phyloP scores from a whole-genome alignment of 2,113 vertebrate species.

The Poicephalus gulielmi region DNA sequence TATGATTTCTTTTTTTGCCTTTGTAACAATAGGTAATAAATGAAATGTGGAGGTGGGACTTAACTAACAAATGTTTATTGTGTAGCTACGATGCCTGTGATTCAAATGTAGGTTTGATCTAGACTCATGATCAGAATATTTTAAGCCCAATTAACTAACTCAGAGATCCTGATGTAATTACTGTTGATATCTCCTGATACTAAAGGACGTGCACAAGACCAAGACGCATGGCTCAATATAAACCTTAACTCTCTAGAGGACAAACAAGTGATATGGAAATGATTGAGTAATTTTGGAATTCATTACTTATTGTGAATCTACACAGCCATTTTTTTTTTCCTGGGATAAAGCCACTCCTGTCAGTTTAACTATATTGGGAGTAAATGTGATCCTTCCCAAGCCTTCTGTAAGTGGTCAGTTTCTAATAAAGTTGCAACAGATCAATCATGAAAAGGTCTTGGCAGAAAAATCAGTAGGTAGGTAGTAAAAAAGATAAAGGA shows the following conservation, averaged over 20 bases:
- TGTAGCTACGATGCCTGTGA: neutral
- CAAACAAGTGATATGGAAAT: neutral
- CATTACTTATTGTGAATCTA: neutral
- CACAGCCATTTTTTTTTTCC: neutral
- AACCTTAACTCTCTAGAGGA: neutral
- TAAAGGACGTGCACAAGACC: neutral
- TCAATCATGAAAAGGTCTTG: conserved; percentile 54
- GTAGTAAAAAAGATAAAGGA: conserved; percentile 61
- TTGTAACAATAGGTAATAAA: conserved; percentile 2
- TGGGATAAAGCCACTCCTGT: conserved; percentile 4
- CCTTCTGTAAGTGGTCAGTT: conserved; percentile 28
- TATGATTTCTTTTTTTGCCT: conserved; percentile 15
- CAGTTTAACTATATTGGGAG: conserved; percentile 21
- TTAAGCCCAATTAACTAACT: conserved; percentile 23
- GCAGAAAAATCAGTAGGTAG: conserved; percentile 43
- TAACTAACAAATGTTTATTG: conserved; percentile 14
- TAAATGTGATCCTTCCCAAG: neutral
- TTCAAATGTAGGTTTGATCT: neutral
- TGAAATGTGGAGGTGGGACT: neutral
- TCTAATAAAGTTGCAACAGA: conserved; percentile 51
- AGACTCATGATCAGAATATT: neutral
- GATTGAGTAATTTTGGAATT: neutral
- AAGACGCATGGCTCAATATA: neutral
- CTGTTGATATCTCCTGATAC: neutral
- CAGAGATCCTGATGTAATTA: neutral